Evolutionary conservation across 2,113 vertebrate genomes (phyloP).

Genomic region (Poicephalus meyeri): DNA sequence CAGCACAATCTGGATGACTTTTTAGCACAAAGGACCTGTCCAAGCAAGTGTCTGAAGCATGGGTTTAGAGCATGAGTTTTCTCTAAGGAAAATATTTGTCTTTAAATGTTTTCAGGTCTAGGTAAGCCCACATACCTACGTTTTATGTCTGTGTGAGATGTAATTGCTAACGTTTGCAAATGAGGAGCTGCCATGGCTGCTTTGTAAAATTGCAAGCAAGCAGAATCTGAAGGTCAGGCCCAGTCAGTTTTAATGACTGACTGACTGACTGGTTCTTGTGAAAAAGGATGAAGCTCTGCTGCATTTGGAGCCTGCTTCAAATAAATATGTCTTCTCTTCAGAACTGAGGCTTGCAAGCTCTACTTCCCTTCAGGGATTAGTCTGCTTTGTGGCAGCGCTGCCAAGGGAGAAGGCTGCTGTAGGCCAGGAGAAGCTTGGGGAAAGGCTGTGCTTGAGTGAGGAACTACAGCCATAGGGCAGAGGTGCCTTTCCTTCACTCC

Average conservation of each 20-base stretch:
- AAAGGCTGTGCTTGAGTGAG: background rate
- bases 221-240: background rate
- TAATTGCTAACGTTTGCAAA: background rate
- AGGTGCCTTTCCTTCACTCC: background rate
- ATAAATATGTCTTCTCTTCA: background rate
- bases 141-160: background rate
- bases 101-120: conserved; percentile 30
- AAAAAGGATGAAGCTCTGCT: background rate
- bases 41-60: background rate
- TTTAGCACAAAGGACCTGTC: conserved; percentile 5
- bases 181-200: background rate
- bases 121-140: background rate
- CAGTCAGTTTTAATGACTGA: background rate
- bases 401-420: background rate
- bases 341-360: background rate
- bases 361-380: background rate
- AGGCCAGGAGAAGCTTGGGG: background rate
- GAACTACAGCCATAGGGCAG: background rate
- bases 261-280: background rate
- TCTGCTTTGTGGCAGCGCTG: background rate
- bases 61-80: conserved; percentile 13
- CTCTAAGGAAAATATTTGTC: conserved; percentile 40
- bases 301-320: background rate
- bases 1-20: background rate
- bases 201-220: background rate